Base-by-base conservation (phyloP, 2,113 vertebrate species). In the Casuarius casuarius region DNA sequence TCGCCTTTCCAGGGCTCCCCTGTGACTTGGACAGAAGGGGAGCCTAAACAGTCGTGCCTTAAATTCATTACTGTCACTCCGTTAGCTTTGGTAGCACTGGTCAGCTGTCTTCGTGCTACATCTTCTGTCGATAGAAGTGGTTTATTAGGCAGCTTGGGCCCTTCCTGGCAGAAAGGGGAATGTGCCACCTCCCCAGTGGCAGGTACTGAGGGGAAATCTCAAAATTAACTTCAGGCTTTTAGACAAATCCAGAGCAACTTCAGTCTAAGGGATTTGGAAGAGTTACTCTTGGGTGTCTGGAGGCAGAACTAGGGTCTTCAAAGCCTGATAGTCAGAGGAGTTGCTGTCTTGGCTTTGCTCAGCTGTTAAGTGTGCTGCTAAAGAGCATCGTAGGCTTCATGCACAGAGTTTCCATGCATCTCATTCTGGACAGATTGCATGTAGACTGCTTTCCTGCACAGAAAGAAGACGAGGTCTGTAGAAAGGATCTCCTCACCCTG, bases 21-120 rank as follows among this genome's bases (percentile, higher is more conserved):
- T 38, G 38, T 10, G 40, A 0, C 7, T 29, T 8, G 38, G 25
- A 6, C 46, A 38, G 83, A n/a, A 51, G 54, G 48, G 23, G 6
- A 13, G 2, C 1, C 2, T 3, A 68, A 23, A 1, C 7, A 2
- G 0, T 2, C n/a, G 1, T 23, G 2, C 46, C 5, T 12, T 40
- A 4, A 2, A 42, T 3, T 61, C 1, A 0, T 2, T 15, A 4
- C 13, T 26, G 5, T 83, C 9, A 0, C 26, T 2, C 2, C 16
- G 21, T 16, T 11, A 2, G 4, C 9, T 8, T 14, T 49, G 48
- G 73, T 49, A 38, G n/a, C 2, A 4, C 1, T 65, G 73, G 21
- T 46, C 59, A 51, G 49, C 73, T 33, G 58, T n/a, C 44, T 12
- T 42, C 1, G 51, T 21, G 44, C 1, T 12, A 16, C 4, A 2